Evolutionary conservation across 2,888 invertebrate genomes (phyloP), one percentile per base, ranked within the genome.

Genomic region (Anthophora plumipes): DNA sequence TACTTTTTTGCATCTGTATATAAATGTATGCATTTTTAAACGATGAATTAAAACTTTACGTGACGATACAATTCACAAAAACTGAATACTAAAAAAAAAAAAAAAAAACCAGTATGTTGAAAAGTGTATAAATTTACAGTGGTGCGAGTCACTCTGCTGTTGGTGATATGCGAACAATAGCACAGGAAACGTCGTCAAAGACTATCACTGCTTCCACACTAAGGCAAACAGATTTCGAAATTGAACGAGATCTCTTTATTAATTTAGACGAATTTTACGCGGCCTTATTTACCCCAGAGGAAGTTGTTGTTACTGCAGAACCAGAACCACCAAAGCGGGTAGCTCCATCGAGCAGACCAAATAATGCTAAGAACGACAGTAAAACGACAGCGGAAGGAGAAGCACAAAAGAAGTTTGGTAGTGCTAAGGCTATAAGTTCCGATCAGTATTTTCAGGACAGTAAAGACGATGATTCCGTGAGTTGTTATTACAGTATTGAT

Each of bases 341-440:
- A 52, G 66, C 82, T 43, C 67, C 80, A 43, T 77, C 85, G 31
- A 90, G 82, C 70, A 88, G 84, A 87, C 89, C 89, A 89, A 87
- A n/a, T 83, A 68, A 69, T 63, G 70, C 55, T 60, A 82, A 85
- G 67, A 74, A 52, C 31, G 81, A 85, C 39, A 64, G 41, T 72
- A 84, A 80, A 84, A 55, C 72, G n/a, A 87, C 85, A 31, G 94
- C 94, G 9, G 95, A 96, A 60, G 97, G 97, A 88, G 96, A 97
- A 79, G 98, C 98, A 31, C 97, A 98, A 93, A 98, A 98, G 94
- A 99, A 99, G 94, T 99, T 99, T 93, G 99, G 98, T 66, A 96
- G 97, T 89, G 99, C 99, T 4, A 99, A 99, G 94, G 97, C 98
- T 17, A 99, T 99, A 91, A 99, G 99, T 77, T 99, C 99, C 0